Evolutionary conservation across 2,113 vertebrate genomes (phyloP).

Genomic region (Myocastor coypus): DNA sequence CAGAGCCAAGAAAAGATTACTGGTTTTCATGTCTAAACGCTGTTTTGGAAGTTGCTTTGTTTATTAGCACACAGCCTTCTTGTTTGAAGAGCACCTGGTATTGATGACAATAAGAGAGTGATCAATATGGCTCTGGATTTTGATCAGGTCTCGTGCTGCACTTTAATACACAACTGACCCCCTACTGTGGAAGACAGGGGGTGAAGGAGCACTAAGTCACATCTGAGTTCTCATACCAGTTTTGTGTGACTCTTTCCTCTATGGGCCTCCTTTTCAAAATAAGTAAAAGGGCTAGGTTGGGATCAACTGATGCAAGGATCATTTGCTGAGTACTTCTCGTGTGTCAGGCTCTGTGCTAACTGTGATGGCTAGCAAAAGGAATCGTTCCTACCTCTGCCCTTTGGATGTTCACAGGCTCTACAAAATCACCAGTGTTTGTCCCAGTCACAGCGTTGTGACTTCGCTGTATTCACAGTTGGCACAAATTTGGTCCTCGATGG

Average conservation of each 20-base stretch:
- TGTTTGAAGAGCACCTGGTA: constrained; percentile 57
- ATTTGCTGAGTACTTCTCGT: background rate
- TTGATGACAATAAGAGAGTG: constrained; percentile 28
- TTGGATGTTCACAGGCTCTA: background rate
- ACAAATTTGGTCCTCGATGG: constrained; percentile 69
- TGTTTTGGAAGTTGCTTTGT: constrained; percentile 35
- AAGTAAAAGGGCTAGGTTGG: background rate
- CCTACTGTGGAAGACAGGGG: background rate
- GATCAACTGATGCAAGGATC: background rate
- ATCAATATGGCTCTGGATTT: background rate
- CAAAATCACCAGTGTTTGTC: background rate
- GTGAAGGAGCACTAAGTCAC: background rate
- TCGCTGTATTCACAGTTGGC: constrained; percentile 73
- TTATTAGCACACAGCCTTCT: constrained; percentile 2
- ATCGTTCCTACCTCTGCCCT: background rate
- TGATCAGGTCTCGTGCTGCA: constrained; percentile 36
- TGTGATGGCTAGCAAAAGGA: background rate
- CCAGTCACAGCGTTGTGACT: constrained; percentile 26
- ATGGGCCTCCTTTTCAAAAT: constrained; percentile 36
- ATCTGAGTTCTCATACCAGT: background rate
- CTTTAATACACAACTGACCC: constrained; percentile 12
- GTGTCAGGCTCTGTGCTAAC: background rate
- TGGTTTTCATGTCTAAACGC: constrained; percentile 41
- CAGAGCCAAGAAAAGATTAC: background rate
- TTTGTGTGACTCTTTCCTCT: background rate